phyloP scores from a whole-genome alignment of 2,888 invertebrate species.

The Drosophila lacicola region DNA sequence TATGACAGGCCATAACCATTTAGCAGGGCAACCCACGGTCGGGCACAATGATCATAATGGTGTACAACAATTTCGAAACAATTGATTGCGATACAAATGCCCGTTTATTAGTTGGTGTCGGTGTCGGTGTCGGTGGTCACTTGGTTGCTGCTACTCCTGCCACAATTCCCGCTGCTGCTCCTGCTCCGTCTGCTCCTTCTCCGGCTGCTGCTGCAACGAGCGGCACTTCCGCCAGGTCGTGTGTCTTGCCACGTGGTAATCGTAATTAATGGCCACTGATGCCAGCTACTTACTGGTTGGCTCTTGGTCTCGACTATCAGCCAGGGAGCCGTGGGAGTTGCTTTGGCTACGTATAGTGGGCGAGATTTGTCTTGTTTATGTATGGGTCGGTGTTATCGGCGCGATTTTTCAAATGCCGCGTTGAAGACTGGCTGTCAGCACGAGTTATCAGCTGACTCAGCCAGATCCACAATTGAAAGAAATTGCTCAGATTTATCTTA shows the following conservation, averaged over 20 bases:
- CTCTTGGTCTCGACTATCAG: constrained; percentile 23
- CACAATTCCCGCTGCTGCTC: constrained; percentile 14
- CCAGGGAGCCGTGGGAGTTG: constrained; percentile 30
- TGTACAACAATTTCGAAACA: constrained; percentile 78
- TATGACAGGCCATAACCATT: constrained; percentile 82
- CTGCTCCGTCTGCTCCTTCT: constrained; percentile 23
- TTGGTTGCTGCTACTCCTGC: constrained; percentile 26
- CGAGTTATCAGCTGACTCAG: constrained; percentile 11
- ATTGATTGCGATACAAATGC: constrained; percentile 81
- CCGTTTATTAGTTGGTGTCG: constrained; percentile 73
- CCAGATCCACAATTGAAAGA: constrained; percentile 56
- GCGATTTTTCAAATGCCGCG: constrained; percentile 56
- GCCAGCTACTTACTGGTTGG: constrained; percentile 62
- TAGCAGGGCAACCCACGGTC: constrained; percentile 53
- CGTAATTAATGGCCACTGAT: constrained; percentile 78
- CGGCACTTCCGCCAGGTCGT: constrained; percentile 75
- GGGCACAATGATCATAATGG: constrained; percentile 75
- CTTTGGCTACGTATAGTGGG: constrained; percentile 7
- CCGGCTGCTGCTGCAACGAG: constrained; percentile 41
- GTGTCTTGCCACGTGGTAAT: constrained; percentile 79
- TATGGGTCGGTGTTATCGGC: constrained; percentile 44
- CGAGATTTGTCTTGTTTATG: constrained; percentile 63
- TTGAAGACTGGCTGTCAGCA: constrained; percentile 34
- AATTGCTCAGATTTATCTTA: constrained; percentile 44
- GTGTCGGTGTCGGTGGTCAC: constrained; percentile 41